phyloP scores from a whole-genome alignment of 2,888 invertebrate genomes.

The Diarsia rubi region DNA sequence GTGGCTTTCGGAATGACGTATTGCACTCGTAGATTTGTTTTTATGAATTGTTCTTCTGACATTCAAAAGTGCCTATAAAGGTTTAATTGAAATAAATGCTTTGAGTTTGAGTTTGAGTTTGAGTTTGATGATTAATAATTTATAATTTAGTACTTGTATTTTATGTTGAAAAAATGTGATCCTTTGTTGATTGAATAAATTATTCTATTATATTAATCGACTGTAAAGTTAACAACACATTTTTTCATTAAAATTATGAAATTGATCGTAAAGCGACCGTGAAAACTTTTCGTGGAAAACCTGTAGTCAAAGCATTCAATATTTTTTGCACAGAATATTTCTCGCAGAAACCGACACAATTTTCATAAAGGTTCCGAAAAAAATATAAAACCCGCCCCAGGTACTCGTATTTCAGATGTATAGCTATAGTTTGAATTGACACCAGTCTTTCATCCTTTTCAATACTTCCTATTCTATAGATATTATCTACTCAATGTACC shows the following conservation, averaged over 20 bases:
- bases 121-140: no score
- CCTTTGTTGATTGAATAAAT: no score
- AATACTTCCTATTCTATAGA: background rate
- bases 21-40: no score
- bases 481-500: conserved; percentile 18
- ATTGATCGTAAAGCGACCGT: background rate
- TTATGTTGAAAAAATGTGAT: no score
- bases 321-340: background rate
- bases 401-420: background rate
- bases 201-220: no score
- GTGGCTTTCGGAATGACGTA: no score
- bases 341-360: background rate
- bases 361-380: conserved; percentile 16
- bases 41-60: no score
- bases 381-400: background rate
- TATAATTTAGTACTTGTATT: no score
- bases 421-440: conserved; percentile 29
- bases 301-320: no score
- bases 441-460: conserved; percentile 28
- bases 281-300: background rate
- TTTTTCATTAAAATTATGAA: background rate
- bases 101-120: no score
- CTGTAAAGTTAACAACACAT: background rate
- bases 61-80: no score
- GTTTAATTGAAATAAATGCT: no score